Evolutionary conservation across 2,113 vertebrate genomes (phyloP), one percentile per base, ranked within the genome.

Genomic region (Blennius ocellaris): DNA sequence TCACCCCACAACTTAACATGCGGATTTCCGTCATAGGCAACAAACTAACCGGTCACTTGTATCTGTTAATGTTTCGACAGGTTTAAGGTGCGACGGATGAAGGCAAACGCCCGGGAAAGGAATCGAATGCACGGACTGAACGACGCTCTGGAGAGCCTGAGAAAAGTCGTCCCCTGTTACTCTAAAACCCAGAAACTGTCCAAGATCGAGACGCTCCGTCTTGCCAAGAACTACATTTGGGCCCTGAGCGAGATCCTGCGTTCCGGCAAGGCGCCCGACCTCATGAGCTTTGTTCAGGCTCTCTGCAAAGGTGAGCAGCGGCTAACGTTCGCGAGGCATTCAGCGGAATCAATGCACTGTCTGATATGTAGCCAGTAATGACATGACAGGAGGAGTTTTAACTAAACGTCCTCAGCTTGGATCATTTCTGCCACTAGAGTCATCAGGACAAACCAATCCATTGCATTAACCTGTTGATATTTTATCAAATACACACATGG

Each of bases 191-290:
- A 99, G 90, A 99, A 99, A 88, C 93, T 99, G 3, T 99, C 97
- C 69, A 99, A 99, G 88, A 99, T 99, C 30, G 98, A 99, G 93
- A 99, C 98, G 0, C 92, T 99, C 63, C 96, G 97, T 67, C 89
- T 99, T 61, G 98, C 98, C 80, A 99, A 99, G 90, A 99, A 99
- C 90, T 99, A 99, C 86, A 99, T 99, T 88, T 99, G 98, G 97
- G 96, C 98, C 0, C 95, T 99, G 8, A 98, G 97, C 0, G 98
- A 99, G 93, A 94, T 97, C 83, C 91, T 99, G 82, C 95, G 97
- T 17, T 99, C 97, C 0, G 97, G 98, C 40, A 98, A 98, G 76
- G 96, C 97, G 15, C 98, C 98, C 0, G 98, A 99, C 81, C 92
- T 99, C 59, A 96, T 99, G 83, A 96, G 95, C 63, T 99, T 97